These are phyloP conservation scores for Antheraea assamensis DNA, from an alignment of 2,888 invertebrate species.

Conservation along the genomic window DNA sequence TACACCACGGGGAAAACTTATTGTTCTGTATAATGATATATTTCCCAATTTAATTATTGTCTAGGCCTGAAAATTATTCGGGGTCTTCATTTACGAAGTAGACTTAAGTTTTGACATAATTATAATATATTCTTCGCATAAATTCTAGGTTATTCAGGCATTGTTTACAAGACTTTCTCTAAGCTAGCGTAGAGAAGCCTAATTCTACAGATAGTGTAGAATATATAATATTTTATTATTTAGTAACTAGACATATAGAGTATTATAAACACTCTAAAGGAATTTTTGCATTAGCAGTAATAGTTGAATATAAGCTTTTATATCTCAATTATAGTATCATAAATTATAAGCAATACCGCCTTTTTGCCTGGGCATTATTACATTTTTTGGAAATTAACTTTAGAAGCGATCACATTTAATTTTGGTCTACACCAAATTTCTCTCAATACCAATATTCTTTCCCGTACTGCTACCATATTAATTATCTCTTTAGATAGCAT, in stretches of 20 bases:
- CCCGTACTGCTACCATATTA: no score
- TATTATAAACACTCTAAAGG: neutral
- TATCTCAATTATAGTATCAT: no score
- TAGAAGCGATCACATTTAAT: no score
- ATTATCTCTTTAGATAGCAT: no score
- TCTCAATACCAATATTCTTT: no score
- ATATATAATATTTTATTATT: no score
- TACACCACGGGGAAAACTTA: neutral
- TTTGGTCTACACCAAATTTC: no score
- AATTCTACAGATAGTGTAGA: neutral
- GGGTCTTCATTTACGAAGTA: constrained; percentile 14
- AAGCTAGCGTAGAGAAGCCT: neutral
- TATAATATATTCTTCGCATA: constrained; percentile 21
- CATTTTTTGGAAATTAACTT: no score
- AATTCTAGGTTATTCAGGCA: constrained; percentile 21
- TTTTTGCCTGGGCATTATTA: no score
- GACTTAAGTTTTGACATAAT: constrained; percentile 22
- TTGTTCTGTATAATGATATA: neutral
- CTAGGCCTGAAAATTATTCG: neutral
- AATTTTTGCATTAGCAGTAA: neutral
- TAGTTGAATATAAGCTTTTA: neutral
- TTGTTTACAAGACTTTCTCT: constrained; percentile 21
- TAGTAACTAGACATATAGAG: neutral
- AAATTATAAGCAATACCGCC: no score
- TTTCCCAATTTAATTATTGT: constrained; percentile 11